A percentile compares a stretch with the other conserved stretches of the same genome.
These are phyloP conservation scores for Tribolium freemani DNA, from an alignment of 2,888 invertebrate species.

Conservation along the genomic window DNA sequence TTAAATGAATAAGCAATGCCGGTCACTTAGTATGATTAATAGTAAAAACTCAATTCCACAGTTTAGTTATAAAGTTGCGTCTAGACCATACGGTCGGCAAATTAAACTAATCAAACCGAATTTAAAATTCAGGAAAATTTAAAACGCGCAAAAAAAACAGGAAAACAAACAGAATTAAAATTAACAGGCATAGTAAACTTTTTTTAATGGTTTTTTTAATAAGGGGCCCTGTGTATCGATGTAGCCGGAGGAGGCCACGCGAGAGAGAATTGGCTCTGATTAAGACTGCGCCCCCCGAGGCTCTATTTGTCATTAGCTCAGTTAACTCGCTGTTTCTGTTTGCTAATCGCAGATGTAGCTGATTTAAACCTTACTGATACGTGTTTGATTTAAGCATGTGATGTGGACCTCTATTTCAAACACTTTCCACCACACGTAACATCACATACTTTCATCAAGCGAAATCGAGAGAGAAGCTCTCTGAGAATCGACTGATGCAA, in stretches of 20 bases:
- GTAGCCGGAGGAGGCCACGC: conserved; percentile 57
- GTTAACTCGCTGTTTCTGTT: conserved; percentile 67
- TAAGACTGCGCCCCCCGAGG: conserved; percentile 64
- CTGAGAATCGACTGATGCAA: conserved; percentile 3
- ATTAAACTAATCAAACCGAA: conserved; percentile 49
- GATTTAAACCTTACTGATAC: conserved; percentile 53
- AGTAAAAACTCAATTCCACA: too few relatives aligned
- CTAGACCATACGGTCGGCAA: conserved; percentile 21
- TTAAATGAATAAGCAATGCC: background rate
- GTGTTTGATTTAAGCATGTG: conserved; percentile 54
- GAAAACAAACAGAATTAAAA: conserved; percentile 58
- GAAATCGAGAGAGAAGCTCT: background rate
- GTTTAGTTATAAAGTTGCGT: background rate
- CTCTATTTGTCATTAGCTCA: conserved; percentile 67
- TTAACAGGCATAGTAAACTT: conserved; percentile 55
- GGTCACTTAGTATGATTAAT: too few relatives aligned
- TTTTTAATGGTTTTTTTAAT: conserved; percentile 61
- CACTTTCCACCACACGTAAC: conserved; percentile 25
- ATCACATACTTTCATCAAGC: background rate
- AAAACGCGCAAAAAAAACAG: conserved; percentile 52
- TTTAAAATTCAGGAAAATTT: conserved; percentile 52
- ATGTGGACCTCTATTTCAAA: conserved; percentile 45
- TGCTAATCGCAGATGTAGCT: conserved; percentile 68
- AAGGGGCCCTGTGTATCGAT: conserved; percentile 57
- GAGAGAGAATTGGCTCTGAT: conserved; percentile 61